phyloP scores from a whole-genome alignment of 2,888 invertebrate genomes.

The Agonopterix alstromeriana region DNA sequence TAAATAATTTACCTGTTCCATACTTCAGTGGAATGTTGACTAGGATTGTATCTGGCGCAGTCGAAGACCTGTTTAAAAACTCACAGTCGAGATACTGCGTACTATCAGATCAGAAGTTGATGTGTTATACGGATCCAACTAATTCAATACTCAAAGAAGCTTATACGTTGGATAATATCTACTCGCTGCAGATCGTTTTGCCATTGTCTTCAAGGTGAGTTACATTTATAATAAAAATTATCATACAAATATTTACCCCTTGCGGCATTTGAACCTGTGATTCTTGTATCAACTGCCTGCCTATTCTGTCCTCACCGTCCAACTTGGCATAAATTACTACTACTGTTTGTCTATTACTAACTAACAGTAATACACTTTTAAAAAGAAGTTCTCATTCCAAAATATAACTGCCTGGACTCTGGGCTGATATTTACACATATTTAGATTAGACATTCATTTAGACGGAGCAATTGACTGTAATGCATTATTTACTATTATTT shows the following conservation, averaged over 20 bases:
- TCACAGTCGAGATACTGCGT: constrained; percentile 84
- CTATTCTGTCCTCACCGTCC: background rate
- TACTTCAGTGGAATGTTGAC: constrained; percentile 80
- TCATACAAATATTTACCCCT: background rate
- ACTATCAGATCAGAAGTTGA: constrained; percentile 82
- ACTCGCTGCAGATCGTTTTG: constrained; percentile 80
- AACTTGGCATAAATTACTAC: background rate
- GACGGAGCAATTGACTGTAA: no score
- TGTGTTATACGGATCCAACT: constrained; percentile 84
- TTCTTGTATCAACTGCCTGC: background rate
- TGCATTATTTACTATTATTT: no score
- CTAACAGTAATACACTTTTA: no score
- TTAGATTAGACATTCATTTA: no score
- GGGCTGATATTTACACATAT: no score
- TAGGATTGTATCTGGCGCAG: constrained; percentile 76
- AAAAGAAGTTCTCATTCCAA: no score
- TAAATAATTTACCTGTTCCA: constrained; percentile 58
- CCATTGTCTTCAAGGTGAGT: constrained; percentile 68
- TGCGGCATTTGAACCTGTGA: background rate
- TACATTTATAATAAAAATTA: background rate
- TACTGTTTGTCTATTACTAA: no score
- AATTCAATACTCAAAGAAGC: constrained; percentile 82
- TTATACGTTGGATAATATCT: constrained; percentile 80
- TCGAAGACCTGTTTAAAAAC: constrained; percentile 85
- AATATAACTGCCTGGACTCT: no score